Percentiles rank a stretch among this genome's conserved stretches.
phyloP scores from a whole-genome alignment of 2,113 vertebrate genomes.

The Oreocharis arfaki region DNA sequence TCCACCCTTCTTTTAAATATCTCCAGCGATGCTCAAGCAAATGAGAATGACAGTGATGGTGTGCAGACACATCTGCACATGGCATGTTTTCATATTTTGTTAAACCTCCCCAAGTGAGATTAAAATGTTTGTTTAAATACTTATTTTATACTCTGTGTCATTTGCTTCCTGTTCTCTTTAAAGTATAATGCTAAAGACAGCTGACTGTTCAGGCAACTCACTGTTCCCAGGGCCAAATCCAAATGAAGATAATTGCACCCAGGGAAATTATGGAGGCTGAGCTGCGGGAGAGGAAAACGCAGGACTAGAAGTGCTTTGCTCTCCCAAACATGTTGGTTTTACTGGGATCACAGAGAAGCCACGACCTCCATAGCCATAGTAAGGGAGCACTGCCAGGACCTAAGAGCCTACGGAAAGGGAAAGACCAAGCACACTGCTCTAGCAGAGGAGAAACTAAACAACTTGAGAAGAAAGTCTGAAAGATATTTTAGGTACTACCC shows the following conservation, averaged over 20 bases:
- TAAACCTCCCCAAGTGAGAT: neutral
- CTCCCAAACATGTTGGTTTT: neutral
- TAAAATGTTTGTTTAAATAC: neutral
- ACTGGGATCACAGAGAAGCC: neutral
- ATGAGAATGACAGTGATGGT: neutral
- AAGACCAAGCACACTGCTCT: neutral
- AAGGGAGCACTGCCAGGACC: neutral
- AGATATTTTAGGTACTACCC: neutral
- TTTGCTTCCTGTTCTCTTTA: neutral
- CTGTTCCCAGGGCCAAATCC: neutral
- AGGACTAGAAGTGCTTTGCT: neutral
- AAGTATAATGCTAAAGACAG: neutral
- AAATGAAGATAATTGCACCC: neutral
- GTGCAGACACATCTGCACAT: neutral
- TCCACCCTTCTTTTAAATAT: neutral
- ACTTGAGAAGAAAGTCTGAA: neutral
- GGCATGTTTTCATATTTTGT: neutral
- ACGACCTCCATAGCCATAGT: fast-evolving
- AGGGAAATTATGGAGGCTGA: neutral
- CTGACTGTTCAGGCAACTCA: neutral
- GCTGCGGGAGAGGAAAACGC: neutral
- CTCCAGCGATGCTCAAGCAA: neutral
- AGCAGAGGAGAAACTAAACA: neutral
- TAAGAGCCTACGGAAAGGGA: neutral
- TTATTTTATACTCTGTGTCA: neutral